Evolutionary conservation across 2,113 vertebrate genomes (phyloP).

Genomic region (Telmatochromis sp.): DNA sequence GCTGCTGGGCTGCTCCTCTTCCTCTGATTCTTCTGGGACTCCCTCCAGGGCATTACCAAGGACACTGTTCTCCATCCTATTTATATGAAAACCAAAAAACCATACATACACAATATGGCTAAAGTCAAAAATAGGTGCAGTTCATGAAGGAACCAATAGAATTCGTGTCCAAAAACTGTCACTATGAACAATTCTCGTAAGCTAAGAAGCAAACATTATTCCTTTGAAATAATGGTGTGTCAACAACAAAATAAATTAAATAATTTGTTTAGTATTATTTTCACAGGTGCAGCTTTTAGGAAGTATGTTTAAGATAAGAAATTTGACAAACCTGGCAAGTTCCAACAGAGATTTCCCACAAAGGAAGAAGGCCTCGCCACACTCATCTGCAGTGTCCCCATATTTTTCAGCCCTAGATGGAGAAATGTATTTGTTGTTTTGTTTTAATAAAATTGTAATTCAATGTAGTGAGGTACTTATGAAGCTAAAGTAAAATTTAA

Average conservation of each 20-base stretch:
- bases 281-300: not conserved
- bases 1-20: constrained; percentile 76
- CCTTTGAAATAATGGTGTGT: not conserved
- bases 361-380: constrained; percentile 93
- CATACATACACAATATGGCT: not conserved
- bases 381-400: constrained; percentile 92
- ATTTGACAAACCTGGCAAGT: constrained; percentile 78
- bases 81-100: not conserved
- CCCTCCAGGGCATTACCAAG: constrained; percentile 94
- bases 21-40: constrained; percentile 87
- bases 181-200: accelerated
- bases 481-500: not conserved
- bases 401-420: constrained; percentile 83
- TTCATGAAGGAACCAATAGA: not conserved
- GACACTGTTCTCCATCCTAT: constrained; percentile 89
- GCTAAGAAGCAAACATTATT: not conserved
- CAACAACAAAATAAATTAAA: not conserved
- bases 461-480: not conserved
- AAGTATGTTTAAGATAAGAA: not conserved
- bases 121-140: not conserved
- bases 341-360: constrained; percentile 95
- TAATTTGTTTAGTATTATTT: not conserved
- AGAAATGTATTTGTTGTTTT: accelerated
- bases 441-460: not conserved
- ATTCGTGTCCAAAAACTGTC: not conserved